Conservation (phyloP, 2,888 invertebrate species). For the Pseudolycoriella hygida region DNA sequence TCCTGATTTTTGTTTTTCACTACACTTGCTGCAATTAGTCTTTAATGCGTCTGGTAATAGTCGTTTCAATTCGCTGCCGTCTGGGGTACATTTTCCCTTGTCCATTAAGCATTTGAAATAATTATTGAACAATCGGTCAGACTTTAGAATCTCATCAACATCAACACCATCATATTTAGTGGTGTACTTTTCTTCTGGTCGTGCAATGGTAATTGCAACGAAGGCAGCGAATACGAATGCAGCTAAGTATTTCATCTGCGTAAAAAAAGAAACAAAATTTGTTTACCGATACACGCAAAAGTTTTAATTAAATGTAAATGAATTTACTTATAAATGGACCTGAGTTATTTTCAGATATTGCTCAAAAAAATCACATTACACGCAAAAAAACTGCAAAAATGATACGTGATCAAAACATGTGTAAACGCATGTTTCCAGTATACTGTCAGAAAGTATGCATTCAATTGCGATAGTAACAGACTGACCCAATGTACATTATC, state of each 20-base stretch:
- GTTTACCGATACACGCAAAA: too few species aligned
- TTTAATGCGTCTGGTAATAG: slow-evolving; percentile 52
- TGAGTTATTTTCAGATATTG: too few species aligned
- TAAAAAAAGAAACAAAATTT: too few species aligned
- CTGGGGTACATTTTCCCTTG: slow-evolving; percentile 43
- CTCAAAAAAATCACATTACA: too few species aligned
- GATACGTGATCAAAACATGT: too few species aligned
- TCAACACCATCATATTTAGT: slow-evolving; percentile 50
- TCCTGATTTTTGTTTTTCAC: slow-evolving; percentile 41
- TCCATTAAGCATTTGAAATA: slow-evolving; percentile 48
- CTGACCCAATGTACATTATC: too few species aligned
- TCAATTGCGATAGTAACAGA: too few species aligned
- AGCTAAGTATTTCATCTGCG: slow-evolving; percentile 25
- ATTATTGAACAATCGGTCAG: slow-evolving; percentile 40
- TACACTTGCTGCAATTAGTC: slow-evolving; percentile 49
- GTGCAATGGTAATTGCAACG: slow-evolving; percentile 24
- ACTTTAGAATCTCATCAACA: slow-evolving; percentile 42
- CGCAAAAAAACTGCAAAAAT: too few species aligned
- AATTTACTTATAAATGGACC: too few species aligned
- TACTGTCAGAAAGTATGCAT: too few species aligned
- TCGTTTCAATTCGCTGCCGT: slow-evolving; percentile 51
- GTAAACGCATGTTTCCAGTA: too few species aligned
- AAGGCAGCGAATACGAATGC: slow-evolving; percentile 24
- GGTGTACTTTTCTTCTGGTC: slow-evolving; percentile 35
- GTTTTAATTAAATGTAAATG: too few species aligned